These are phyloP conservation scores for Galemys pyrenaicus DNA, from an alignment of 2,113 vertebrate species.

Conservation along the genomic window DNA sequence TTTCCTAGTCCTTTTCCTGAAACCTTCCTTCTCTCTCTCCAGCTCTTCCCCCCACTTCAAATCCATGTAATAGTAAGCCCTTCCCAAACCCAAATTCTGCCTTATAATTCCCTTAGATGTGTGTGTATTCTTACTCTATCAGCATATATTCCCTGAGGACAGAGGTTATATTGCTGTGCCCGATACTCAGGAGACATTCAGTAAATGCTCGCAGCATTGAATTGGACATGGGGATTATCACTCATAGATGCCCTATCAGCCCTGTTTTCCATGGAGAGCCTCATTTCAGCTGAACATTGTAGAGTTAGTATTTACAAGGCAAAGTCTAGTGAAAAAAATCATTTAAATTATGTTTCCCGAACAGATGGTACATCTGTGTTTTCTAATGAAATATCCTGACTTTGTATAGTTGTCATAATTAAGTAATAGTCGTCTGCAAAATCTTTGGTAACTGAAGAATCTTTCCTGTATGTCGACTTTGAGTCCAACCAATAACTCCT, in stretches of 20 bases:
- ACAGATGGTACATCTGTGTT: conserved; percentile 84
- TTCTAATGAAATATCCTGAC: conserved; percentile 80
- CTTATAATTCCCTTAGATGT: neutral
- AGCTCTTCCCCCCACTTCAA: conserved; percentile 60
- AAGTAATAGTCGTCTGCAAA: conserved; percentile 81
- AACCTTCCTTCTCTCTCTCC: conserved; percentile 54
- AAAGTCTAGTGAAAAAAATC: conserved; percentile 67
- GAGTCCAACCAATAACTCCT: neutral
- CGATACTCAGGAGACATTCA: neutral
- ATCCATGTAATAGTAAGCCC: conserved; percentile 17
- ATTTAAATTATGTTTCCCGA: conserved; percentile 80
- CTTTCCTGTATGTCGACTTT: neutral
- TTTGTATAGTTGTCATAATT: conserved; percentile 83
- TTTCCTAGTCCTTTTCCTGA: neutral
- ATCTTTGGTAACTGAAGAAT: conserved; percentile 63
- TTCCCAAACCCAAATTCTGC: conserved; percentile 33
- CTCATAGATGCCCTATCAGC: conserved; percentile 14
- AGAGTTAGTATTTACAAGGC: conserved; percentile 79
- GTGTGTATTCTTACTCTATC: conserved; percentile 5
- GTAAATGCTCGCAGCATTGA: neutral
- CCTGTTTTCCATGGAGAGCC: conserved; percentile 60
- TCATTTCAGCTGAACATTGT: conserved; percentile 66
- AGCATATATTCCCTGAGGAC: neutral
- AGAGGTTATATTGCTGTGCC: neutral
- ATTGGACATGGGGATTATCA: neutral